phyloP scores from a whole-genome alignment of 2,113 vertebrate species.

The Procavia capensis region DNA sequence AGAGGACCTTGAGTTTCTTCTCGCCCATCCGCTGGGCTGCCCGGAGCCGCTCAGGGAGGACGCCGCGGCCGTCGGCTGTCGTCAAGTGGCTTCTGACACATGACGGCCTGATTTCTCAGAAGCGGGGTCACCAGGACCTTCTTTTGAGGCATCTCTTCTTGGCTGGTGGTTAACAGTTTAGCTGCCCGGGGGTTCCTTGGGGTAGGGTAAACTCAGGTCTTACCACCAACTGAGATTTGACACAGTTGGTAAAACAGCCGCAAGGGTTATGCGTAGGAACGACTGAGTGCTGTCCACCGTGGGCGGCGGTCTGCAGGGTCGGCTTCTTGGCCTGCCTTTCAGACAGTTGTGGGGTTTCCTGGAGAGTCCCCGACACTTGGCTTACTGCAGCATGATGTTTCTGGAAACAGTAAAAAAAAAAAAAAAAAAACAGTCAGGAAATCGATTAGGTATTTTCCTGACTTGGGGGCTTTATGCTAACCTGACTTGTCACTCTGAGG shows the following conservation, averaged over 20 bases:
- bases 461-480: too few relatives aligned
- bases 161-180: too few relatives aligned
- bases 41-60: not conserved
- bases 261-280: fast-evolving
- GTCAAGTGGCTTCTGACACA: too few relatives aligned
- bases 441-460: too few relatives aligned
- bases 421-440: not conserved
- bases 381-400: not conserved
- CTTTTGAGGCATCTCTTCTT: too few relatives aligned
- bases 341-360: not conserved
- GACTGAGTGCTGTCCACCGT: fast-evolving
- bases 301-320: fast-evolving
- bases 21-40: fast-evolving
- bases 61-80: too few relatives aligned
- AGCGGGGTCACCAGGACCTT: too few relatives aligned
- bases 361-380: not conserved
- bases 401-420: not conserved
- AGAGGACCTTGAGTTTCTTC: not conserved
- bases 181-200: too few relatives aligned
- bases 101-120: too few relatives aligned
- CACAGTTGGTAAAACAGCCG: not conserved
- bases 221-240: not conserved
- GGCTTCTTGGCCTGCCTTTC: not conserved
- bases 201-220: not conserved
- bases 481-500: fast-evolving